phyloP scores from a whole-genome alignment of 1,140 invertebrate genomes.

The Trigoniulus corallinus region DNA sequence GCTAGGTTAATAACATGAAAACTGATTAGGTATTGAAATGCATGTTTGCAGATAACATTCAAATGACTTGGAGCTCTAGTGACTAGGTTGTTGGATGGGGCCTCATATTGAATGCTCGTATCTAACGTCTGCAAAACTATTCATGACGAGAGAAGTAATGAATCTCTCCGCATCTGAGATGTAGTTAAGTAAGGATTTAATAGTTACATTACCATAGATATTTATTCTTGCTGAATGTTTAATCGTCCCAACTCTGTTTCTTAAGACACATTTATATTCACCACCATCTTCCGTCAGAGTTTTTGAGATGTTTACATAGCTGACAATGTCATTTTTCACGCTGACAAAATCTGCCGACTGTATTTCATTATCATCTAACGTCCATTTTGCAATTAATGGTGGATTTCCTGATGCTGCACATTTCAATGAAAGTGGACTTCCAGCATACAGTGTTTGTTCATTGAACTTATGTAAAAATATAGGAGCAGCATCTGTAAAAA shows the following conservation, averaged over 20 bases:
- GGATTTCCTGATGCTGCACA: slow-evolving; percentile 69
- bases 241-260: slow-evolving; percentile 75
- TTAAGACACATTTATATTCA: slow-evolving; percentile 76
- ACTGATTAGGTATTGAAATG: too few species aligned
- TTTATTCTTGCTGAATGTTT: slow-evolving; percentile 75
- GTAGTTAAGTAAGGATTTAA: too few species aligned
- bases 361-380: slow-evolving; percentile 56
- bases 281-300: slow-evolving; percentile 87
- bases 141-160: too few species aligned
- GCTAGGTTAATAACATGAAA: too few species aligned
- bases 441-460: slow-evolving; percentile 64
- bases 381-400: slow-evolving; percentile 59
- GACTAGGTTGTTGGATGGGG: too few species aligned
- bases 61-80: too few species aligned
- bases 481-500: slow-evolving; percentile 56
- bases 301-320: slow-evolving; percentile 79
- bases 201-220: slow-evolving; percentile 64
- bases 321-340: slow-evolving; percentile 72
- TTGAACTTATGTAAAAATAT: slow-evolving; percentile 62
- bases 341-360: slow-evolving; percentile 37
- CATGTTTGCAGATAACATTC: too few species aligned
- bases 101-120: too few species aligned
- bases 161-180: too few species aligned
- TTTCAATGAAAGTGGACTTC: slow-evolving; percentile 64
- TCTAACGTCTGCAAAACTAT: too few species aligned